Evolutionary conservation across 2,113 vertebrate species (phyloP).

Genomic region (Sula dactylatra): DNA sequence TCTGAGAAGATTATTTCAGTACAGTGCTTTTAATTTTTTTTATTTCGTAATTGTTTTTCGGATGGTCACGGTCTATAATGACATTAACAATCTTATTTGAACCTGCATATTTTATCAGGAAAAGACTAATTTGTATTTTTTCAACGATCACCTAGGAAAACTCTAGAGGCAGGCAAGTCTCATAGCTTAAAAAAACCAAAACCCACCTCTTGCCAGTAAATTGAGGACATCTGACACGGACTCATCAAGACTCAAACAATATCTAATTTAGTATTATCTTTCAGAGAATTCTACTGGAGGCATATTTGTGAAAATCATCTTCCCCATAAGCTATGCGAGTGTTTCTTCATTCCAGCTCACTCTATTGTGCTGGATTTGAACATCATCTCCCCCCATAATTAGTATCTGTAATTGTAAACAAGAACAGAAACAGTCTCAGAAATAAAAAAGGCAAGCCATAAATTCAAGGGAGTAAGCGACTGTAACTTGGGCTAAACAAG

Average conservation of each 20-base stretch:
- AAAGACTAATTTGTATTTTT: background rate
- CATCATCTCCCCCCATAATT: constrained; percentile 11
- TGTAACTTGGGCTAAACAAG: background rate
- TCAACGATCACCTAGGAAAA: background rate
- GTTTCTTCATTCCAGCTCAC: constrained; percentile 18
- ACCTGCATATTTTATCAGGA: background rate
- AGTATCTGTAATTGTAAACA: constrained; percentile 28
- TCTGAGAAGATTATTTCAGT: background rate
- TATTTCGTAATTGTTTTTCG: background rate
- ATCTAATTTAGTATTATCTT: constrained; percentile 19
- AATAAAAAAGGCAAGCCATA: background rate
- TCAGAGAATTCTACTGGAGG: background rate
- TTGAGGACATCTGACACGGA: background rate
- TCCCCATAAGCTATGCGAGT: background rate
- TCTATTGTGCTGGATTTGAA: constrained; percentile 29
- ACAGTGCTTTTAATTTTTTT: background rate
- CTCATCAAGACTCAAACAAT: background rate
- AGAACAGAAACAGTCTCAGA: constrained; percentile 8
- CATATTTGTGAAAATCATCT: background rate
- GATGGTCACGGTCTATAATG: background rate
- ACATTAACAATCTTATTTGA: constrained; percentile 3
- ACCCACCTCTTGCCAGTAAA: background rate
- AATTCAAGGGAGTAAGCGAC: background rate
- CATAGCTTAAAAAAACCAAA: background rate
- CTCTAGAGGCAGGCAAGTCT: background rate